Conservation (phyloP, 92 coral and sea anemone species). For the Porites cylindrica region DNA sequence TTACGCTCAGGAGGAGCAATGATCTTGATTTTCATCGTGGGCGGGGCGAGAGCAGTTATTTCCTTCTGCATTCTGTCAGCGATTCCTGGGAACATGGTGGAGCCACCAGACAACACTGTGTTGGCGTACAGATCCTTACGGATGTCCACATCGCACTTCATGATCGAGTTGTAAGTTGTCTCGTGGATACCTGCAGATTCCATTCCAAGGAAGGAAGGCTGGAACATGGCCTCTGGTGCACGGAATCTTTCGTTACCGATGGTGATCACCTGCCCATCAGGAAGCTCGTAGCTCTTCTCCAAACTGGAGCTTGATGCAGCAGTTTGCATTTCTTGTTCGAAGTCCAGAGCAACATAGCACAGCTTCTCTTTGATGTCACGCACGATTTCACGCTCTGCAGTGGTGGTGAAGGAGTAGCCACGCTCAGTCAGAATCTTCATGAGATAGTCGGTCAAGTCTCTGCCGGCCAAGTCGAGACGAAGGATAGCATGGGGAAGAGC, state of each 20-base stretch:
- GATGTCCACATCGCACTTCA: slow-evolving; percentile 65
- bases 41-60: slow-evolving; percentile 64
- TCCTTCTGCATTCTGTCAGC: slow-evolving; percentile 69
- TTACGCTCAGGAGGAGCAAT: slow-evolving; percentile 71
- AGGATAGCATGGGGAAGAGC: slow-evolving; percentile 93
- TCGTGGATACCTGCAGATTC: slow-evolving; percentile 96
- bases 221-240: slow-evolving; percentile 89
- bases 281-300: slow-evolving; percentile 87
- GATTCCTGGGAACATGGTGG: slow-evolving; percentile 80
- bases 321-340: slow-evolving; percentile 90
- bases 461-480: slow-evolving; percentile 94
- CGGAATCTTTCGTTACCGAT: slow-evolving; percentile 96
- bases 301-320: slow-evolving; percentile 71
- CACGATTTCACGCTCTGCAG: slow-evolving; percentile 92
- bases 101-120: slow-evolving; percentile 96
- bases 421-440: slow-evolving; percentile 94
- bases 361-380: slow-evolving; percentile 94
- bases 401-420: slow-evolving; percentile 95
- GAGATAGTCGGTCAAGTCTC: slow-evolving; percentile 89
- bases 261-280: slow-evolving; percentile 94
- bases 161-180: slow-evolving; percentile 84
- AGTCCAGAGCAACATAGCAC: slow-evolving; percentile 89
- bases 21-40: slow-evolving; percentile 69
- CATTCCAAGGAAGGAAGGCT: slow-evolving; percentile 90
- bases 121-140: slow-evolving; percentile 64